These are phyloP conservation scores for Uria aalge DNA, from an alignment of 2,113 vertebrate species.

Conservation along the genomic window DNA sequence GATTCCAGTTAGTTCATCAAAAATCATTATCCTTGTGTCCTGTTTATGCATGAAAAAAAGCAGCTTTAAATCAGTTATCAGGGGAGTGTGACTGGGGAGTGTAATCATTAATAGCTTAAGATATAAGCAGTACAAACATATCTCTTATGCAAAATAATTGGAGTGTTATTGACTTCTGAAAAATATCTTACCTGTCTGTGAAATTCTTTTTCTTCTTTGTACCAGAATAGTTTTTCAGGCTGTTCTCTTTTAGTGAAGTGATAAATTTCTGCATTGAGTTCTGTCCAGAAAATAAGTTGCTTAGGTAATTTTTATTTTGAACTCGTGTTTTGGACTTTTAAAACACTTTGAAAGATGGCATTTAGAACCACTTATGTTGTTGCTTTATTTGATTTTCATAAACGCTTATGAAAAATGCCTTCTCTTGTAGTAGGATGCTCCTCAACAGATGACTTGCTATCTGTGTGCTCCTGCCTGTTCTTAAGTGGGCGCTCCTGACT, in stretches of 20 bases:
- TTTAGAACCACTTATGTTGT: not conserved
- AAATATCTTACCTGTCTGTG: not conserved
- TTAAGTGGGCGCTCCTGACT: not conserved
- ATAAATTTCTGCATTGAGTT: not conserved
- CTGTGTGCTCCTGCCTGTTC: not conserved
- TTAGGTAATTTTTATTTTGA: not conserved
- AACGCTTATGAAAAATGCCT: not conserved
- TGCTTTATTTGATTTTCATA: not conserved
- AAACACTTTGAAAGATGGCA: too few relatives aligned
- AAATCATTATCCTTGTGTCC: not conserved
- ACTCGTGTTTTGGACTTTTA: not conserved
- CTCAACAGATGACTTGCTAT: not conserved
- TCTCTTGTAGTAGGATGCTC: not conserved
- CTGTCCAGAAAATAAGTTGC: not conserved
- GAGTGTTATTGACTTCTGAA: not conserved
- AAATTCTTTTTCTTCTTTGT: not conserved
- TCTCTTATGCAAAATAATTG: not conserved
- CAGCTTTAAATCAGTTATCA: not conserved
- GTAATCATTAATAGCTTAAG: not conserved
- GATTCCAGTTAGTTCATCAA: not conserved
- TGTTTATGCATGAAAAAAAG: not conserved
- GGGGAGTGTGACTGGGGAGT: not conserved
- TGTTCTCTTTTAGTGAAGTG: not conserved
- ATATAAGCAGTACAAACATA: not conserved
- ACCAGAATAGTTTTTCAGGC: not conserved